Evolutionary conservation across 1,140 invertebrate genomes (phyloP), one percentile per base, ranked within the genome.

Genomic region (Caenorhabditis briggsae): DNA sequence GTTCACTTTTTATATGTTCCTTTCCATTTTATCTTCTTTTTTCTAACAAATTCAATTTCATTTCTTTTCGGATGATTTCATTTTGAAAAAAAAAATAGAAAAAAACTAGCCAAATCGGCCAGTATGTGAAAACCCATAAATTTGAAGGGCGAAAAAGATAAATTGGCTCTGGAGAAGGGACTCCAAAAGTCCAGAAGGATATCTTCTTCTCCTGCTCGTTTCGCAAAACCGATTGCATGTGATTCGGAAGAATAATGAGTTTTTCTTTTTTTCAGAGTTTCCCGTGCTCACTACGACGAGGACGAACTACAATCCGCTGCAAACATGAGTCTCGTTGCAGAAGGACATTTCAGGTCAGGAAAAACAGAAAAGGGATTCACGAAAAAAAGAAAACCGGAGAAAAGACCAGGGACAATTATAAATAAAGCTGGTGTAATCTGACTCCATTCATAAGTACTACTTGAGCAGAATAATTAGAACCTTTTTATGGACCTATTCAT

Each of bases 91-190:
- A 58, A 58, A 58, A n/a, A 58, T n/a, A 58, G 25, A 25, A 18
- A 65, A 46, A 70, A 70, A 23, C 64, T 70, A 70, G 23, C 12
- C 41, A 14, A 70, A 70, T 70, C 64, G 64, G 43, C 46, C 46
- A 50, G 70, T 53, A 78, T 78, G 70, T 78, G 70, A 50, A 78
- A 78, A 78, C 70, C 70, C 43, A 78, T 78, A 78, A 78, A 48
- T 78, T 78, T 78, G 70, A 78, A 78, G 70, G 46, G 70, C 46
- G 46, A 78, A 78, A 78, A 78, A 78, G 70, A 78, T 78, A 78
- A 78, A 78, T 78, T 78, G 70, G 70, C 50, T 78, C 50, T 78
- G 70, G 33, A 33, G 33, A 33, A 1, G 33, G 33, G 33, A 33
- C 33, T 33, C 46, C 11, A 50, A 33, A 11, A 70, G 64, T 70